A percentile compares a stretch with the other conserved stretches of the same genome.
phyloP scores from a whole-genome alignment of 2,113 vertebrate genomes.

The Mystacornis crossleyi region DNA sequence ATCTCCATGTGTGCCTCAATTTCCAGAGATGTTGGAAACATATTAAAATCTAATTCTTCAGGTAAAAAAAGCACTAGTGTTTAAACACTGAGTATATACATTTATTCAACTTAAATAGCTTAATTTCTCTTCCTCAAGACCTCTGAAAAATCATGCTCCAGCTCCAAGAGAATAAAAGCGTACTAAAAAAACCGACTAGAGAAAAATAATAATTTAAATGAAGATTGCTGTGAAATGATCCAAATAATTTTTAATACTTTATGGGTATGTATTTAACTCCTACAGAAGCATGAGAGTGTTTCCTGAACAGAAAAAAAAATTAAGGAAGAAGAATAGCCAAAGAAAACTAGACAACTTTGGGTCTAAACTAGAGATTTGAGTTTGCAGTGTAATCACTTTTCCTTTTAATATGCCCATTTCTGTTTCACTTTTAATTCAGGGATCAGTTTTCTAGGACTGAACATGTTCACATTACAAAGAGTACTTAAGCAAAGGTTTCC shows the following conservation, averaged over 20 bases:
- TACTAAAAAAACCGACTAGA: not conserved
- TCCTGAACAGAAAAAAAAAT: not conserved
- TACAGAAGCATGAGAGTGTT: rapidly evolving
- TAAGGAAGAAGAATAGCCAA: not conserved
- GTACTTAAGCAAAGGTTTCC: not conserved
- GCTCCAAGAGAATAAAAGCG: not conserved
- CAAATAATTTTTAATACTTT: not conserved
- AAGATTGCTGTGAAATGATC: not conserved
- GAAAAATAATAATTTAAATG: not conserved
- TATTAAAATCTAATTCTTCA: not conserved
- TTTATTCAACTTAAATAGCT: not conserved
- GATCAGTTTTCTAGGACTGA: not conserved
- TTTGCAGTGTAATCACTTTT: not conserved
- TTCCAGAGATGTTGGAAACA: not conserved
- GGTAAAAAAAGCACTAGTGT: not conserved
- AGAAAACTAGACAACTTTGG: not conserved
- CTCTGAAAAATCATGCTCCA: not conserved
- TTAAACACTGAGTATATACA: not conserved
- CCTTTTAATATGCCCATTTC: not conserved
- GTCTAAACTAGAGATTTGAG: not conserved
- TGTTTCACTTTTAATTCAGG: not conserved
- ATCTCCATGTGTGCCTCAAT: rapidly evolving
- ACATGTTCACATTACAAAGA: not conserved
- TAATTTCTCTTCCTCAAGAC: not conserved
- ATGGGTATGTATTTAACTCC: not conserved